phyloP scores from a whole-genome alignment of 2,888 invertebrate genomes.

The Lithosia quadra region DNA sequence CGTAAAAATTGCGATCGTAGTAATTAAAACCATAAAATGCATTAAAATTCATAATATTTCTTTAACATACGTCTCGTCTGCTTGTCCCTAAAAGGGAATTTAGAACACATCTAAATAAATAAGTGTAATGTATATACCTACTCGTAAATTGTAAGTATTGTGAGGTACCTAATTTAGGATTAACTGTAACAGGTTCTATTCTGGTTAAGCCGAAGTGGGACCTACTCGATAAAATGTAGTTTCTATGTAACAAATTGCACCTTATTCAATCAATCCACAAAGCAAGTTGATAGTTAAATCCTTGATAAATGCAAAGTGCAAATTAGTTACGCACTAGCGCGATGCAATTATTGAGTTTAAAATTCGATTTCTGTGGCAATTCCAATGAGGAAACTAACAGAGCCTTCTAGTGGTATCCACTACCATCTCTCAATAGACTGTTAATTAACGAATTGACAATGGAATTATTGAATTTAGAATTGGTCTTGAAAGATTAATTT shows the following conservation, averaged over 20 bases:
- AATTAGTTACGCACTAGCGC: constrained; percentile 35
- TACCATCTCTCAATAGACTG: not conserved
- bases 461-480: not conserved
- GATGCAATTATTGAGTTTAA: constrained; percentile 41
- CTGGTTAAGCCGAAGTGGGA: not conserved
- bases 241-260: not conserved
- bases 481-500: not conserved
- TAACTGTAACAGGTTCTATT: too few relatives aligned
- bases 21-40: not conserved
- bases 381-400: not conserved
- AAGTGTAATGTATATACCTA: too few relatives aligned
- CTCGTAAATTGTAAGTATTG: too few relatives aligned
- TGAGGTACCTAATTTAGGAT: too few relatives aligned
- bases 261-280: not conserved
- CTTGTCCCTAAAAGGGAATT: too few relatives aligned
- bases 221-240: too few relatives aligned
- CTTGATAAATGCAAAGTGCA: constrained; percentile 38
- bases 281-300: constrained; percentile 24
- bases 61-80: not conserved
- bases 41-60: not conserved
- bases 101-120: too few relatives aligned
- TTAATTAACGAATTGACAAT: not conserved
- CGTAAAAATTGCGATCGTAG: constrained; percentile 10
- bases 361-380: constrained; percentile 35
- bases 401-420: not conserved